Base-by-base conservation (phyloP, 1,140 invertebrate species). In the Tetragonula clypearis region DNA sequence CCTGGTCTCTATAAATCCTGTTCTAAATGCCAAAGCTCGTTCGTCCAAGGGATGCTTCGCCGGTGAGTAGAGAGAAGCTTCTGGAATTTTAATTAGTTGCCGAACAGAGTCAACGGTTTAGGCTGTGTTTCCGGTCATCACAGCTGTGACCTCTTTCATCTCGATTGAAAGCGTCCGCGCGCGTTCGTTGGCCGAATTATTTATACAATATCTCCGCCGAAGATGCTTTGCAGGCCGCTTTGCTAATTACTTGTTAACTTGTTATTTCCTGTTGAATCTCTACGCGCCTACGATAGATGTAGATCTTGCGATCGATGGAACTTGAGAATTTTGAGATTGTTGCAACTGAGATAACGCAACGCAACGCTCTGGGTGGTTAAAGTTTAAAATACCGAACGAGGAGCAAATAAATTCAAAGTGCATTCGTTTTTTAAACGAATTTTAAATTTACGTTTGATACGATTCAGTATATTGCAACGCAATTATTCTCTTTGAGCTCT, bases 1-100 rank as follows among this genome's bases (percentile, higher is more conserved):
- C 78, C 95, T 99, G 53, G 97, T 98, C 92, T 98, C 98, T 91
- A 99, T 99, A 90, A 98, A 99, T 94, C 97, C 98, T 0, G 98
- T 99, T 41, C 95, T 99, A 68, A 98, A 98, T 94, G 97, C 97
- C 79, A 99, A 99, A 95, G 98, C 98, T 9, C 96, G 98, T 65
- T 97, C 97, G 79, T 94, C 96, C 69, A 98, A 98, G 94, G 98
- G 98, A 73, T 99, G 98, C 94, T 99, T 99, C 91, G 98, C 97
- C 86, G 97, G 97, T 98, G 95, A 95, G 92, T 84, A 84, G 14
- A 55, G 23, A 53, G 26, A 53, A 56, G 80, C 72, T 82, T 86
- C 74, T 68, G 66, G 66, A 82, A 86, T 86, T 86, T 83, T 76
- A 84, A 84, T 86, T 73, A 84, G 80, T 74, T 81, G 5, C 21